Base-by-base conservation (phyloP, 2,888 invertebrate species). In the Caenorhabditis japonica region DNA sequence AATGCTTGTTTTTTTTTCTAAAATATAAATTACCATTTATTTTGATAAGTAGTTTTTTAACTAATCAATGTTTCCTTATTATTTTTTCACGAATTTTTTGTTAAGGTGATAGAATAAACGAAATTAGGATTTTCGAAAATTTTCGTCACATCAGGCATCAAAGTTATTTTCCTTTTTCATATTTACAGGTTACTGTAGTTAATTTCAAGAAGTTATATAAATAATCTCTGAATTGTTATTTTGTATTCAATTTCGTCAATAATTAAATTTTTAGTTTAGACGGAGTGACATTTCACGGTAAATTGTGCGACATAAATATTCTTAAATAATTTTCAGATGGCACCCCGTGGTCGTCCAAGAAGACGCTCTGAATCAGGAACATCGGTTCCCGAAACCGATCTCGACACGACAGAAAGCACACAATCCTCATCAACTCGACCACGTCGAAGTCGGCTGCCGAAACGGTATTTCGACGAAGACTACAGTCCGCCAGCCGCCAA, bases 371-470 rank as follows among this genome's bases (percentile, higher is more conserved):
- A 59, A 27, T 58, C 66, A 8, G 56, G 56, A 27, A 46, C 34
- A 2, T 51, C 49, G 13, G 25, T 27, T 3, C 44, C 25, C 8
- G 51, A 58, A 36, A 30, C 51, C 17, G 68, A 68, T 25, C 41
- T 33, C 10, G 23, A 25, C 13, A 21, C 23, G 15, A 39, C 33
- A 21, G 52, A 47, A 3, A 1, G 43, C 19, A 25, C 36, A n/a
- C n/a, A n/a, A 10, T 25, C 64, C 17, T 41, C 64, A 10, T 30
- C 64, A 2, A 21, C 47, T 12, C 51, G 66, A 7, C 51, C 61
- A 13, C 43, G 73, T 23, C 60, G 73, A 8, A 68, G 61, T 52
- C 66, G 73, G 21, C 25, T 52, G 23, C 73, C 73, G 15, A 68
- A 68, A 34, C 49, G 68, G 19, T 73, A 55, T 38, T 39, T 56